Conservation (phyloP, 1,140 invertebrate genomes). For the Globodera ellingtonae region DNA sequence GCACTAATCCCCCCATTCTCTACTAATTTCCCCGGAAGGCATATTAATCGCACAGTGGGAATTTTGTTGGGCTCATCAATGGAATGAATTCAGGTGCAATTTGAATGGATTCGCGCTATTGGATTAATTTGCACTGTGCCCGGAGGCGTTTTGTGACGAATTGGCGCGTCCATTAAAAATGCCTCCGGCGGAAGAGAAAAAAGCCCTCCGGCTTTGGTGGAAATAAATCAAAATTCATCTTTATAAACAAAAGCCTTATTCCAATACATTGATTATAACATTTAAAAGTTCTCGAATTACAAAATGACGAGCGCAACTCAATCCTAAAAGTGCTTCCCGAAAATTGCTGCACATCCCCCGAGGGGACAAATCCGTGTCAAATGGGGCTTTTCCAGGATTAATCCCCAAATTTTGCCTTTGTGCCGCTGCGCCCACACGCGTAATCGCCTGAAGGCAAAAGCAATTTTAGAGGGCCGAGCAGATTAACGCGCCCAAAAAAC, state of each 20-base stretch:
- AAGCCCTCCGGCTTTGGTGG: background rate
- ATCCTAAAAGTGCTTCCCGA: background rate
- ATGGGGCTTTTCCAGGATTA: background rate
- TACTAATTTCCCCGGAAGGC: background rate
- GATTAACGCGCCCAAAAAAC: background rate
- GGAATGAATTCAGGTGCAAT: background rate
- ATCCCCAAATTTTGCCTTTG: background rate
- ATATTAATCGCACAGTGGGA: background rate
- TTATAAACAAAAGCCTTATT: background rate
- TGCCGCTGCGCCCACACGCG: background rate
- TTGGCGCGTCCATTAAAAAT: background rate
- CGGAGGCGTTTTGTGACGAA: background rate
- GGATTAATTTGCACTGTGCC: background rate
- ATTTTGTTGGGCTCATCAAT: background rate
- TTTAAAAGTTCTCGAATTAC: background rate
- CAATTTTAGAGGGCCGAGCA: background rate
- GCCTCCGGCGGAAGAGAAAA: background rate
- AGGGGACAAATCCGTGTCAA: background rate
- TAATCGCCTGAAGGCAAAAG: background rate
- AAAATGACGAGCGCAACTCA: background rate
- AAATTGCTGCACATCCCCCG: background rate
- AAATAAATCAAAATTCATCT: background rate
- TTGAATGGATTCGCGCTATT: background rate
- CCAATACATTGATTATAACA: background rate
- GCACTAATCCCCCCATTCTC: background rate